phyloP scores from a whole-genome alignment of 2,797 vertebrate species.

The Smutsia temminckii region DNA sequence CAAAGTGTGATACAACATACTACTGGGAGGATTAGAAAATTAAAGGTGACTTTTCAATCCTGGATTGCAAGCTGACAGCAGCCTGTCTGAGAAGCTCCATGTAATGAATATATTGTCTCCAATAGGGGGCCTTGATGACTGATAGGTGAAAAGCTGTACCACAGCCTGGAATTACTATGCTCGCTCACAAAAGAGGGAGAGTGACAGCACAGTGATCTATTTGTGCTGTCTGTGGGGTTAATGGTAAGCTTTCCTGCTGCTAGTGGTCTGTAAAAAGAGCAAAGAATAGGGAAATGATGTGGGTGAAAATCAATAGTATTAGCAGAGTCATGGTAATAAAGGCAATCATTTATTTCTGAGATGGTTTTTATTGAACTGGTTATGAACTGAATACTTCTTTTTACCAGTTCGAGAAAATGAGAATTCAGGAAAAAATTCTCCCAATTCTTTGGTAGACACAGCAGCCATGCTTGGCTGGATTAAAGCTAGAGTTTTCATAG shows the following conservation, averaged over 20 bases:
- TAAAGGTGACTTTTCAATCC: constrained; percentile 68
- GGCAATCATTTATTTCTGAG: constrained; percentile 47
- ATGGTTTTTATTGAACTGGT: constrained; percentile 58
- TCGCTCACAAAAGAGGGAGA: constrained; percentile 3
- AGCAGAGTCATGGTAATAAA: constrained; percentile 62
- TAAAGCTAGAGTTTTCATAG: not conserved
- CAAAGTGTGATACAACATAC: not conserved
- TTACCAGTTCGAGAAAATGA: not conserved
- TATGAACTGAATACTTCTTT: constrained; percentile 1
- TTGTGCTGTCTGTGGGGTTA: constrained; percentile 54
- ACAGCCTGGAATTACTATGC: constrained; percentile 22
- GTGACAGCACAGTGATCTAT: constrained; percentile 49
- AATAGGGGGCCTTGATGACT: constrained; percentile 23
- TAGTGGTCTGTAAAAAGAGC: constrained; percentile 60
- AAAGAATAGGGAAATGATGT: constrained; percentile 49
- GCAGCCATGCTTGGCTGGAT: not conserved
- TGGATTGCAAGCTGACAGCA: constrained; percentile 62
- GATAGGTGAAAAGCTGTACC: not conserved
- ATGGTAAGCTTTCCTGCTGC: constrained; percentile 59
- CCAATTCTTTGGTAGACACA: not conserved
- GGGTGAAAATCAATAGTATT: constrained; percentile 45
- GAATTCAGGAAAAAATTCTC: not conserved
- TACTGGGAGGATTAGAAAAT: constrained; percentile 52
- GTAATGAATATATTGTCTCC: constrained; percentile 54
- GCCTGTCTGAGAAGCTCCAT: not conserved